Evolutionary conservation across 2,888 invertebrate genomes (phyloP).

Genomic region (Morpho helenor): DNA sequence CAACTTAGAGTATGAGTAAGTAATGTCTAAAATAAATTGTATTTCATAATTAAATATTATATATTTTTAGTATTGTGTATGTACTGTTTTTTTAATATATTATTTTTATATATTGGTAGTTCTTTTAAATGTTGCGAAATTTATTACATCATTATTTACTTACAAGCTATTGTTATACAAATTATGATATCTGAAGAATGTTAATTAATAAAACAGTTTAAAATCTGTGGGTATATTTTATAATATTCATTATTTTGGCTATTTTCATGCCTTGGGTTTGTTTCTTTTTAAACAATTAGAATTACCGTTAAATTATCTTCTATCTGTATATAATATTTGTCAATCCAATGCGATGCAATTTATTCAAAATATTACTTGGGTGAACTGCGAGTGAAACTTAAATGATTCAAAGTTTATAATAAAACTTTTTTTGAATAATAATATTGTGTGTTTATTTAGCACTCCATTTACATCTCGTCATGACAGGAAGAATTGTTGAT

Average conservation of each 20-base stretch:
- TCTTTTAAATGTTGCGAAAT: too few relatives aligned
- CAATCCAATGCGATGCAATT: slow-evolving; percentile 28
- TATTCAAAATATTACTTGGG: slow-evolving; percentile 58
- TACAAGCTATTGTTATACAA: too few relatives aligned
- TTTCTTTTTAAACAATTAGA: too few relatives aligned
- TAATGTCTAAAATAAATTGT: slow-evolving; percentile 61
- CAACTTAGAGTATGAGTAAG: slow-evolving; percentile 30
- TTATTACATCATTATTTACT: too few relatives aligned
- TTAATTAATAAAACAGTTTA: too few relatives aligned
- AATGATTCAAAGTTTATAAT: slow-evolving; percentile 49
- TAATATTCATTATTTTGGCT: too few relatives aligned
- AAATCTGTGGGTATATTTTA: too few relatives aligned
- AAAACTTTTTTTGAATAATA: slow-evolving; percentile 30
- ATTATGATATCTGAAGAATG: too few relatives aligned
- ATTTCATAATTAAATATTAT: slow-evolving; percentile 5
- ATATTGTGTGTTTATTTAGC: slow-evolving; percentile 33
- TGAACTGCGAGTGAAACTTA: slow-evolving; percentile 26
- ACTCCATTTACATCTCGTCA: too few relatives aligned
- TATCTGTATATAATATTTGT: too few relatives aligned
- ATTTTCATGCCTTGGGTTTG: too few relatives aligned
- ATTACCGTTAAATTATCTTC: too few relatives aligned
- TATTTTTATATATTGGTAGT: background rate
- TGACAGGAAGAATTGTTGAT: background rate
- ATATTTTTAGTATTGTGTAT: slow-evolving; percentile 1
- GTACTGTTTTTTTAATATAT: slow-evolving; percentile 5